Conservation (phyloP, 2,888 invertebrate genomes). For the Drosophila pegasa region DNA sequence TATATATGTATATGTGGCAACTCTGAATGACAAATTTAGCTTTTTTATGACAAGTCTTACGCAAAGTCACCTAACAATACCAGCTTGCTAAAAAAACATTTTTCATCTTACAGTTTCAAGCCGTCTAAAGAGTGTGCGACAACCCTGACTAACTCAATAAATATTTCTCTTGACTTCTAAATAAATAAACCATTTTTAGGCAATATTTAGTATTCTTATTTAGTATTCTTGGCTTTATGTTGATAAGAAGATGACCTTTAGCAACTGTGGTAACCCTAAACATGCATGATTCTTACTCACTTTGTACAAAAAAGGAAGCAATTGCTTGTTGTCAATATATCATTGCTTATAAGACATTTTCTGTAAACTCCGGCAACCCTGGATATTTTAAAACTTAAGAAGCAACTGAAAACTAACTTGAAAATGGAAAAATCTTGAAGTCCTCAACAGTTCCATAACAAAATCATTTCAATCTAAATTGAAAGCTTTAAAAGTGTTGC, state of each 20-base stretch:
- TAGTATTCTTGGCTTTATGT: not conserved
- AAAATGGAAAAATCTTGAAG: no score
- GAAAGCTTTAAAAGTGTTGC: not conserved
- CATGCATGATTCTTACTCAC: not conserved
- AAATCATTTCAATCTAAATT: not conserved
- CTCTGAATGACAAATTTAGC: not conserved
- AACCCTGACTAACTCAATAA: no score
- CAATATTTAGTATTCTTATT: not conserved
- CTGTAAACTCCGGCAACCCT: not conserved
- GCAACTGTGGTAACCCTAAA: not conserved
- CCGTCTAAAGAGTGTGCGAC: no score
- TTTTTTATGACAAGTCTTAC: constrained; percentile 2
- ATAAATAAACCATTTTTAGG: not conserved
- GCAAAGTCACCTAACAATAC: no score
- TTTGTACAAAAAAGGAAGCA: no score
- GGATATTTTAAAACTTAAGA: not conserved
- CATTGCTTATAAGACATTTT: not conserved
- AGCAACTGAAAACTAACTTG: not conserved
- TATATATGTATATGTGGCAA: not conserved
- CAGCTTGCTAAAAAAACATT: no score
- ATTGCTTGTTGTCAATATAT: not conserved
- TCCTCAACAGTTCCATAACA: no score
- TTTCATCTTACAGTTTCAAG: no score
- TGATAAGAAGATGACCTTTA: not conserved
- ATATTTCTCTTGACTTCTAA: no score